Evolutionary conservation across 2,888 invertebrate species (phyloP).

Genomic region (Germaria angustata): DNA sequence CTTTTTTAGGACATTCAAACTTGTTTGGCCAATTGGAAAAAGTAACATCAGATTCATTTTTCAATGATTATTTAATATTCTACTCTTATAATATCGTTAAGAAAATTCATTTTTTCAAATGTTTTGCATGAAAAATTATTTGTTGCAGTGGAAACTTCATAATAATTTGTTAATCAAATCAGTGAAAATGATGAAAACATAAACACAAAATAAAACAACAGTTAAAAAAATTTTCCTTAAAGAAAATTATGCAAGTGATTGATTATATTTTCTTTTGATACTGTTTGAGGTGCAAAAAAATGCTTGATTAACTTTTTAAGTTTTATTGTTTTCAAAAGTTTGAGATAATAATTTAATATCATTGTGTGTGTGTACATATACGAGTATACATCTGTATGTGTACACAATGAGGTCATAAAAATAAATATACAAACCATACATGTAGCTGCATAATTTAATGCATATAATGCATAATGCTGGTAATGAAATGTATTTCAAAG

Average conservation of each 20-base stretch:
- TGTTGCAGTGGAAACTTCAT: slow-evolving; percentile 14
- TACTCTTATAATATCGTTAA: not conserved
- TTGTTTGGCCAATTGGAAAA: slow-evolving; percentile 26
- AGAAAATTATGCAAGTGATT: slow-evolving; percentile 53
- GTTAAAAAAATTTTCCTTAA: slow-evolving; percentile 4
- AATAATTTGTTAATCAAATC: slow-evolving; percentile 40
- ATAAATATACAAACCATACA: too few species aligned
- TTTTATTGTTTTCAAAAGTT: not conserved
- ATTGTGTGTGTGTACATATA: too few species aligned
- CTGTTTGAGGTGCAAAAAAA: slow-evolving; percentile 26
- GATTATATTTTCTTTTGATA: not conserved
- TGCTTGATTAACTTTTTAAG: slow-evolving; percentile 15
- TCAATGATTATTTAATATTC: not conserved
- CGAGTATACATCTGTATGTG: too few species aligned
- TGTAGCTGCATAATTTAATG: too few species aligned
- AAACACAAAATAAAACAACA: slow-evolving; percentile 18
- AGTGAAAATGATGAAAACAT: slow-evolving; percentile 5
- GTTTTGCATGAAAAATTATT: slow-evolving; percentile 20
- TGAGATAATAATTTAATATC: not conserved
- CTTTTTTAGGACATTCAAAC: slow-evolving; percentile 5
- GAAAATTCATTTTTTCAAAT: not conserved
- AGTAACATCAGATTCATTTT: slow-evolving; percentile 32
- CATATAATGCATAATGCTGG: too few species aligned
- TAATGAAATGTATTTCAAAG: too few species aligned
- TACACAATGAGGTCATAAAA: not conserved